These are phyloP conservation scores for Drosophila atripex DNA, from an alignment of 2,888 invertebrate genomes.

Conservation along the genomic window DNA sequence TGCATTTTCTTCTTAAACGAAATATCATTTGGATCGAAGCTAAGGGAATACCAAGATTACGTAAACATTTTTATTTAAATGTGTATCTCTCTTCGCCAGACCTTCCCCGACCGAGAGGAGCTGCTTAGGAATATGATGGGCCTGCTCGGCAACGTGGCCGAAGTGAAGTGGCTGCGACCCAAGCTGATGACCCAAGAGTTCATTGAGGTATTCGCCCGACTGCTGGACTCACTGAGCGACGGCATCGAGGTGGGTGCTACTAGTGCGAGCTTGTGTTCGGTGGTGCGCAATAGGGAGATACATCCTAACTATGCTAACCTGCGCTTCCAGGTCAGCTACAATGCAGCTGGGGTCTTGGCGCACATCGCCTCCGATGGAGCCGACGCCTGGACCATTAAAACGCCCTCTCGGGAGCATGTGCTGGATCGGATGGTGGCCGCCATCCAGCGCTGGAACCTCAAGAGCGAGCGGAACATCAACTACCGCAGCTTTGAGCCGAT, in stretches of 20 bases:
- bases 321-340: constrained; percentile 91
- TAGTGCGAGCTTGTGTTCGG: constrained; percentile 26
- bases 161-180: constrained; percentile 92
- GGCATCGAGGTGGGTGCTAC: constrained; percentile 92
- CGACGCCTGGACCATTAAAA: constrained; percentile 90
- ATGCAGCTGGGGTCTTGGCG: constrained; percentile 97
- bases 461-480: constrained; percentile 96
- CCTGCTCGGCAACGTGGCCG: constrained; percentile 96
- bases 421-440: constrained; percentile 91
- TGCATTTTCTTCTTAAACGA: constrained; percentile 9
- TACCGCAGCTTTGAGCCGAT: constrained; percentile 98
- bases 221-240: constrained; percentile 93
- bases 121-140: constrained; percentile 99
- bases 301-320: constrained; percentile 62
- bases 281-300: constrained; percentile 53
- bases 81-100: constrained; percentile 85
- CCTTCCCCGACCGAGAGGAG: constrained; percentile 94
- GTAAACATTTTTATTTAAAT: neutral
- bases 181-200: constrained; percentile 94
- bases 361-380: constrained; percentile 97
- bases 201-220: constrained; percentile 92
- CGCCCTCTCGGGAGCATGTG: constrained; percentile 89
- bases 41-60: neutral
- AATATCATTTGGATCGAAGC: constrained; percentile 1
- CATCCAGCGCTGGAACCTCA: constrained; percentile 94